Evolutionary conservation across 92 coral and sea anemone species (phyloP).

Genomic region (Umimayanthus kanabou): DNA sequence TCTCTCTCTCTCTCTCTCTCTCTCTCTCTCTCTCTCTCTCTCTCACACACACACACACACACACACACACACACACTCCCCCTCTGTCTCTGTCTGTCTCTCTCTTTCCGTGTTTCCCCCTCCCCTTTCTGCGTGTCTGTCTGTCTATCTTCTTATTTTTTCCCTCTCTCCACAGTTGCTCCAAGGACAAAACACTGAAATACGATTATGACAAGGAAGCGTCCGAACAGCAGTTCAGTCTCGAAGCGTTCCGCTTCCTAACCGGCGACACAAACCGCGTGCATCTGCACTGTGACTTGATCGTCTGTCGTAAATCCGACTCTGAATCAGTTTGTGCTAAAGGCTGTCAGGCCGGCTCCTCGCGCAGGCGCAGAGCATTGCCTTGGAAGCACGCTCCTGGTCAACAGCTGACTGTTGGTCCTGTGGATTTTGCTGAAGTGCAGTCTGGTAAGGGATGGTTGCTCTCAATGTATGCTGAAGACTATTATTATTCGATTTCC

Average conservation of each 20-base stretch:
- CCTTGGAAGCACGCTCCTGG: background rate
- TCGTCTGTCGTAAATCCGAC: conserved; percentile 54
- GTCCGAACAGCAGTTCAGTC: conserved; percentile 47
- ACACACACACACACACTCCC: too few species aligned
- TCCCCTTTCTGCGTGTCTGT: too few species aligned
- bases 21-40: too few species aligned
- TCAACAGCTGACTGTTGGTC: background rate
- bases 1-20: too few species aligned
- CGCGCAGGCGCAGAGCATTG: conserved; percentile 19
- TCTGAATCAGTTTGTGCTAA: conserved; percentile 51
- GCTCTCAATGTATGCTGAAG: too few species aligned
- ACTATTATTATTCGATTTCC: too few species aligned
- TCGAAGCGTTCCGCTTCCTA: conserved; percentile 46
- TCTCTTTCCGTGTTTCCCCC: too few species aligned
- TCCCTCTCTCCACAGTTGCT: conserved; percentile 50
- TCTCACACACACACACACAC: too few species aligned
- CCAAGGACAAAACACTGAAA: conserved; percentile 65
- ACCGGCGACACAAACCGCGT: conserved; percentile 32
- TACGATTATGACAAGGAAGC: conserved; percentile 57
- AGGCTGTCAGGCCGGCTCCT: conserved; percentile 38
- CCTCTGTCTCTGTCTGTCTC: too few species aligned
- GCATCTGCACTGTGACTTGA: conserved; percentile 55
- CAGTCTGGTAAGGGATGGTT: background rate
- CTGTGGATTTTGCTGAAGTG: background rate
- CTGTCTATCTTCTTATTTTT: too few species aligned